These are phyloP conservation scores for Carabus problematicus DNA, from an alignment of 2,888 invertebrate species.

Conservation along the genomic window DNA sequence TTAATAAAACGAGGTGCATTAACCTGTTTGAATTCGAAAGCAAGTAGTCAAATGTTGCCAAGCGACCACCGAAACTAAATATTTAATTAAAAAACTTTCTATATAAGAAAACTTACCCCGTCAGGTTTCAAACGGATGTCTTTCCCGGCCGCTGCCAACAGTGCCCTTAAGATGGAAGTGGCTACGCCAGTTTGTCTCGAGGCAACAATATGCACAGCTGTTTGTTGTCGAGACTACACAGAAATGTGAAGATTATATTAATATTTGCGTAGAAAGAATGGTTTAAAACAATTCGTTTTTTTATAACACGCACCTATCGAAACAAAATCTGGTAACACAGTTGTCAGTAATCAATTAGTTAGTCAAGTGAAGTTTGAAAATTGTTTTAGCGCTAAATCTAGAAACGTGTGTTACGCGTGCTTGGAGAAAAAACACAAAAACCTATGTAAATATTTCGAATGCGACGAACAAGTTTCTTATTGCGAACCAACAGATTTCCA, in stretches of 20 bases:
- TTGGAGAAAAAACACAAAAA: no score
- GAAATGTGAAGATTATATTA: slow-evolving; percentile 12
- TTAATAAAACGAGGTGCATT: background rate
- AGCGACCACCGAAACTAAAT: background rate
- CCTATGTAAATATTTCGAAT: no score
- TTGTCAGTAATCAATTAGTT: no score
- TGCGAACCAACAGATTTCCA: slow-evolving; percentile 25
- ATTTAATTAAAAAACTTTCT: slow-evolving; percentile 1
- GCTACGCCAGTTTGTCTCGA: slow-evolving; percentile 92
- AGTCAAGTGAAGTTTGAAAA: no score
- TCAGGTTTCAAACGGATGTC: slow-evolving; percentile 87
- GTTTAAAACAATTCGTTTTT: background rate
- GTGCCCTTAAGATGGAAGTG: slow-evolving; percentile 85
- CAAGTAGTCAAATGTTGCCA: no score
- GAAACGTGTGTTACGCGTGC: no score
- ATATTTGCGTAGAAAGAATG: background rate
- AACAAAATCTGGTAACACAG: no score
- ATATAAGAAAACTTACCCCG: slow-evolving; percentile 72
- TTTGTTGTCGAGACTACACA: slow-evolving; percentile 86
- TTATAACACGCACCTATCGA: background rate
- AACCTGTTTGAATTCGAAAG: background rate
- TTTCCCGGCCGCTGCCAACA: slow-evolving; percentile 87
- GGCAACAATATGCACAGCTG: slow-evolving; percentile 94
- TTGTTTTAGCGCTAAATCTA: no score
- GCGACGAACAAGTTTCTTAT: slow-evolving; percentile 7